A percentile compares a stretch with the other conserved stretches of the same genome.
Evolutionary conservation across 2,113 vertebrate species (phyloP).

Genomic region (Pollimyrus isidori): DNA sequence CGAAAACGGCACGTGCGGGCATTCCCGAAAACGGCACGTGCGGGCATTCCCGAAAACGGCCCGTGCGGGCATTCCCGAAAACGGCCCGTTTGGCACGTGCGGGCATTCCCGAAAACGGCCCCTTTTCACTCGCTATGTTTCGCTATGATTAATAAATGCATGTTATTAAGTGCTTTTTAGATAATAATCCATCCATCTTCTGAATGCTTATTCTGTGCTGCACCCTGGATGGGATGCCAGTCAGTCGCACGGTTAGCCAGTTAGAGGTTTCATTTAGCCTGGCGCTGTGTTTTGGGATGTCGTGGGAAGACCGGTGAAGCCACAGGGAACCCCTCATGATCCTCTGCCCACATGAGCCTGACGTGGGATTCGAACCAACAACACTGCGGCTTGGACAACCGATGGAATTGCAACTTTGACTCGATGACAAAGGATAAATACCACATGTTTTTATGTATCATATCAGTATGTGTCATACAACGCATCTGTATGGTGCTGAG

Average conservation of each 20-base stretch:
- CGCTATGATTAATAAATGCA: neutral
- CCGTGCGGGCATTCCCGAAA: neutral
- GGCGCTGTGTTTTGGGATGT: neutral
- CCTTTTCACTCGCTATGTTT: neutral
- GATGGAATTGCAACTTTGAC: neutral
- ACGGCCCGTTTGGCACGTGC: neutral
- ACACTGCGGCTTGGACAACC: neutral
- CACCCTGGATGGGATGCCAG: neutral
- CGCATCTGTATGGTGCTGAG: neutral
- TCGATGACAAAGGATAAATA: neutral
- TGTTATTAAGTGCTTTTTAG: neutral
- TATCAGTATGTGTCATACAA: neutral
- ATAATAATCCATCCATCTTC: neutral
- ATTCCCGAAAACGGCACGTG: no score
- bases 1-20: no score
- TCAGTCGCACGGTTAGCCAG: neutral
- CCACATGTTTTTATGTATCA: neutral
- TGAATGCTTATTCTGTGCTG: neutral
- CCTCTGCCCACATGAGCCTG: neutral
- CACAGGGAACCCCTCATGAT: neutral
- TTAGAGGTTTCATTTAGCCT: neutral
- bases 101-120: neutral
- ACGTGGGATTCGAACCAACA: neutral
- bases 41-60: neutral
- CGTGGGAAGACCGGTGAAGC: neutral